Evolutionary conservation across 2,113 vertebrate genomes (phyloP).

Genomic region (Stercorarius parasiticus): DNA sequence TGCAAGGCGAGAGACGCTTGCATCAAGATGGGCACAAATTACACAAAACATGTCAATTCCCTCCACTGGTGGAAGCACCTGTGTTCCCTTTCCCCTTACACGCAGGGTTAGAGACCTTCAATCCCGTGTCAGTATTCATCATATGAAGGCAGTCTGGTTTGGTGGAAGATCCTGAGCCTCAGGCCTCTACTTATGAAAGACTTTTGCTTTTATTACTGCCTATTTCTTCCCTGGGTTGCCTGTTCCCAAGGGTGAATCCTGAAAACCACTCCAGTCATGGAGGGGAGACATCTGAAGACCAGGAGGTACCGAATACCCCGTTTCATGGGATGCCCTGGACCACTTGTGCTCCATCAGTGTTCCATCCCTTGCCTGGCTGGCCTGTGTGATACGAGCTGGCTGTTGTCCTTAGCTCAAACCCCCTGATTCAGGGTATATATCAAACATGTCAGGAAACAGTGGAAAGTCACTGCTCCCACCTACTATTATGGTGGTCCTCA

Average conservation of each 20-base stretch:
- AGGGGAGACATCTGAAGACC: background rate
- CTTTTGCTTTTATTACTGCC: background rate
- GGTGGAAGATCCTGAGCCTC: background rate
- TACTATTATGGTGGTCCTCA: background rate
- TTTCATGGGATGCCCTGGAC: background rate
- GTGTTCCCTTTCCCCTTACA: background rate
- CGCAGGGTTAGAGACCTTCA: background rate
- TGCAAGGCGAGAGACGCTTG: background rate
- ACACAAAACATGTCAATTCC: background rate
- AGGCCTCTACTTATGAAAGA: background rate
- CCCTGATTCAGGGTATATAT: background rate
- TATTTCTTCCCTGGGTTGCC: background rate
- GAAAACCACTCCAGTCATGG: background rate
- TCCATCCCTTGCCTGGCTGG: background rate
- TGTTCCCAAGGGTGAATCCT: background rate
- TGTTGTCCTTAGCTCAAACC: background rate
- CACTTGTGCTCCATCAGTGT: background rate
- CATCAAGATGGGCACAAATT: background rate
- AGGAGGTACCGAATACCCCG: background rate
- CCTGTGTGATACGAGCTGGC: background rate
- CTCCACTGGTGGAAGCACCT: background rate
- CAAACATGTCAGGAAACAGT: background rate
- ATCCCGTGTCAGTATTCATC: background rate
- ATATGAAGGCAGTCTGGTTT: background rate
- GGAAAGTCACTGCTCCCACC: background rate